Percentiles rank a stretch among this genome's conserved stretches.
Evolutionary conservation across 2,888 invertebrate genomes (phyloP).

Genomic region (Heliconius sara): DNA sequence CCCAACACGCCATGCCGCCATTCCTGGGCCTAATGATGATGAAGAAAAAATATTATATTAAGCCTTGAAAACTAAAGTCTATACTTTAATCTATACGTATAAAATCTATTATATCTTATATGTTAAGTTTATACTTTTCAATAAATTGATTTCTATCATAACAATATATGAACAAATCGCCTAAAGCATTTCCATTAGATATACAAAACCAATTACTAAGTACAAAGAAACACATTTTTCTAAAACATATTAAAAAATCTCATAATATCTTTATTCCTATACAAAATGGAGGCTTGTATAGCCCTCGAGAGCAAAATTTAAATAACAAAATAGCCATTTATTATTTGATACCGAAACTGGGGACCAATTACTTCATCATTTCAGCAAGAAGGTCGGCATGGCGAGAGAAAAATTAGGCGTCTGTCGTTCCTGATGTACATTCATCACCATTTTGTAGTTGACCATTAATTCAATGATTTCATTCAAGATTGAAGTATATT

Average conservation of each 20-base stretch:
- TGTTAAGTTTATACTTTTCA: too few relatives aligned
- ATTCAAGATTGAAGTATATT: background rate
- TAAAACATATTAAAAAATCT: background rate
- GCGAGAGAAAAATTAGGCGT: background rate
- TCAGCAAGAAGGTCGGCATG: background rate
- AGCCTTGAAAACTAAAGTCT: too few relatives aligned
- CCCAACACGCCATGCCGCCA: too few relatives aligned
- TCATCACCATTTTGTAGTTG: background rate
- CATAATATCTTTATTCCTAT: background rate
- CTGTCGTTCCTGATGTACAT: background rate
- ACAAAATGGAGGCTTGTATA: slow-evolving; percentile 25
- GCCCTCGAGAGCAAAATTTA: slow-evolving; percentile 44
- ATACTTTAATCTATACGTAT: too few relatives aligned
- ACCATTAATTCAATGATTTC: background rate
- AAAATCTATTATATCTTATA: too few relatives aligned
- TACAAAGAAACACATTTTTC: background rate
- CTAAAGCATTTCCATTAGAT: background rate
- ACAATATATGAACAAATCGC: background rate
- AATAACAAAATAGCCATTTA: slow-evolving; percentile 50
- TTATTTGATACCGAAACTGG: slow-evolving; percentile 45
- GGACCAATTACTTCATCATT: slow-evolving; percentile 45
- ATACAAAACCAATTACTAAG: background rate
- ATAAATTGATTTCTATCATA: background rate
- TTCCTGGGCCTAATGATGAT: too few relatives aligned
- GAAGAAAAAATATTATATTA: too few relatives aligned